Evolutionary conservation across 2,113 vertebrate species (phyloP).

Genomic region (Morone chrysops): DNA sequence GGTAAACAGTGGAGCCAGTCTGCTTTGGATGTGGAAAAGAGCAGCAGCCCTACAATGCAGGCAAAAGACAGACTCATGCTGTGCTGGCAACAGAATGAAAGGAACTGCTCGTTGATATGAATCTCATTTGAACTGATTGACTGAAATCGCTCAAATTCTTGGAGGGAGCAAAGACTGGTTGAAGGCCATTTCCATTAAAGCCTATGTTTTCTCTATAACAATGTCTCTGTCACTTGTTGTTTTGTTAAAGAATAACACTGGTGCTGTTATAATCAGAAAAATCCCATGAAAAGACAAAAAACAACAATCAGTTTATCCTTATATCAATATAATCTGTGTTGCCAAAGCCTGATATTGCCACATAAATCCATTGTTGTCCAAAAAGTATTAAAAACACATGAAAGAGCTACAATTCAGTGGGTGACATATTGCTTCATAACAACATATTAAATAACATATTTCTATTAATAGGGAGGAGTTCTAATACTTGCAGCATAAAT

Average conservation of each 20-base stretch:
- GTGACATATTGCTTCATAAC: slow-evolving; percentile 1
- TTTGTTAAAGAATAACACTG: slow-evolving; percentile 3
- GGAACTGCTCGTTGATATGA: slow-evolving; percentile 34
- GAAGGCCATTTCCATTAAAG: slow-evolving; percentile 10
- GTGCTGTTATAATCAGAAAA: slow-evolving; percentile 1
- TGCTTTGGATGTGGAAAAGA: slow-evolving; percentile 17
- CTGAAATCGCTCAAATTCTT: slow-evolving; percentile 35
- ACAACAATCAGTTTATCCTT: neutral
- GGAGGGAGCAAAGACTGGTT: slow-evolving; percentile 12
- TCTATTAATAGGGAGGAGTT: neutral
- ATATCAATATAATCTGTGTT: neutral
- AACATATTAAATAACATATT: neutral
- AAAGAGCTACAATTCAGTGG: neutral
- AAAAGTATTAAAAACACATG: neutral
- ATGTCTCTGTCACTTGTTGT: neutral
- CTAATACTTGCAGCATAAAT: neutral
- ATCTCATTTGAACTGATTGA: slow-evolving; percentile 56
- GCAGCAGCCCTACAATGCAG: slow-evolving; percentile 20
- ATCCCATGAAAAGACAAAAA: neutral
- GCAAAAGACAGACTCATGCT: slow-evolving; percentile 13
- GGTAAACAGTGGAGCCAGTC: slow-evolving; percentile 25
- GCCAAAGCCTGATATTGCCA: neutral
- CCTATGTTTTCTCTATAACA: neutral
- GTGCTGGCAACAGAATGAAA: slow-evolving; percentile 37
- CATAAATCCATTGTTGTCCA: neutral